phyloP scores from a whole-genome alignment of 2,113 vertebrate species.

The Sarotherodon lohbergeri region DNA sequence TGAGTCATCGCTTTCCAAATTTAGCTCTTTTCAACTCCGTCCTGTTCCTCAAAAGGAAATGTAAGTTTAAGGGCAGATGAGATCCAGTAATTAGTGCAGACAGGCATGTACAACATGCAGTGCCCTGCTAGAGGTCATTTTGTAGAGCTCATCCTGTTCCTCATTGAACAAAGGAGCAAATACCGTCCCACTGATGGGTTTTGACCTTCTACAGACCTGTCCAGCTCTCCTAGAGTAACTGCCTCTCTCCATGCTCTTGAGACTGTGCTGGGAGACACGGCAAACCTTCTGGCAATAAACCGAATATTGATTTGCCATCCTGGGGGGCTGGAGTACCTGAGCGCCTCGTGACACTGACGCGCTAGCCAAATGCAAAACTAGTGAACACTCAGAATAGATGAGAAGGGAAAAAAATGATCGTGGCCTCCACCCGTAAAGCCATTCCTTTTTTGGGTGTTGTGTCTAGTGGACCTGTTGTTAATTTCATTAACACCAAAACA shows the following conservation, averaged over 20 bases:
- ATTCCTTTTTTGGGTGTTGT: background rate
- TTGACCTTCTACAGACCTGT: background rate
- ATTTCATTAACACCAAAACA: background rate
- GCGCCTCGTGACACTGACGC: background rate
- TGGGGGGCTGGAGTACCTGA: background rate
- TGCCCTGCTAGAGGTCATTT: background rate
- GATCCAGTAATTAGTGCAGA: background rate
- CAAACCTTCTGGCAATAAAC: background rate
- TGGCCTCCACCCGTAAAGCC: background rate
- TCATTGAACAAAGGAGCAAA: background rate
- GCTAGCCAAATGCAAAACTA: background rate
- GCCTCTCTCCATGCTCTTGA: background rate
- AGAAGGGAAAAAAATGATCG: background rate
- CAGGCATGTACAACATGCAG: background rate
- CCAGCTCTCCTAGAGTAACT: background rate
- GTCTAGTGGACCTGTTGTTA: background rate
- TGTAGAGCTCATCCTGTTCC: accelerated
- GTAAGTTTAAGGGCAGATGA: background rate
- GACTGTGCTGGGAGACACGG: background rate
- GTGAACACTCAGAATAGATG: accelerated
- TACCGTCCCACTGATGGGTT: background rate
- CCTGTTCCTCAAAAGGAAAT: background rate
- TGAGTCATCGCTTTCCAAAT: background rate
- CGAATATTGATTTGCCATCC: background rate
- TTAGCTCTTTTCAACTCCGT: background rate